phyloP scores from a whole-genome alignment of 2,888 invertebrate genomes.

The Coleophora deauratella region DNA sequence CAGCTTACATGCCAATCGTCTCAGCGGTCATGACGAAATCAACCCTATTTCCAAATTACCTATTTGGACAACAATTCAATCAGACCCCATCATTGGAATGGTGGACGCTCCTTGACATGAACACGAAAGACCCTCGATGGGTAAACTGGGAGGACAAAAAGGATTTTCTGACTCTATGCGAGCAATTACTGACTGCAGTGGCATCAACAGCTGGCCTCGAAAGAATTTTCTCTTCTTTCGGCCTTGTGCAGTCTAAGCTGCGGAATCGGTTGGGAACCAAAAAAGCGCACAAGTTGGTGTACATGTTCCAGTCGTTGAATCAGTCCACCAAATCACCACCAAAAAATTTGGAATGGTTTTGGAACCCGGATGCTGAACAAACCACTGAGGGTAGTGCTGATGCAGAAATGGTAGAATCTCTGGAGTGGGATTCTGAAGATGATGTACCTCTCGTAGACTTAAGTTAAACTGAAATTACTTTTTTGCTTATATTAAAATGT shows the following conservation, averaged over 20 bases:
- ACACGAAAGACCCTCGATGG: slow-evolving; percentile 2
- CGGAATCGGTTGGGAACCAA: slow-evolving; percentile 9
- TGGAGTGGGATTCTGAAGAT: no score
- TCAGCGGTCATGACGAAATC: slow-evolving; percentile 5
- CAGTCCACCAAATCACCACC: background rate
- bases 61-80: background rate
- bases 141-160: background rate
- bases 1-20: slow-evolving; percentile 1
- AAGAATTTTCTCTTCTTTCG: slow-evolving; percentile 9
- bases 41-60: slow-evolving; percentile 3
- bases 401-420: no score
- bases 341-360: background rate
- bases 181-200: background rate
- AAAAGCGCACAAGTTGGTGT: slow-evolving; percentile 10
- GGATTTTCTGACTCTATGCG: background rate
- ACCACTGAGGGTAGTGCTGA: no score
- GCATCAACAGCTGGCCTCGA: slow-evolving; percentile 3
- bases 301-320: slow-evolving; percentile 5
- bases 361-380: slow-evolving; percentile 1
- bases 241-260: slow-evolving; percentile 9
- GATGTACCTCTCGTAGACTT: no score
- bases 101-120: slow-evolving; percentile 5
- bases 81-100: slow-evolving; percentile 3
- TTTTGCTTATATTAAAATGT: no score
- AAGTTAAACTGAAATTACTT: no score